phyloP scores from a whole-genome alignment of 2,888 invertebrate genomes.

The Hirtodrosophila confusa region DNA sequence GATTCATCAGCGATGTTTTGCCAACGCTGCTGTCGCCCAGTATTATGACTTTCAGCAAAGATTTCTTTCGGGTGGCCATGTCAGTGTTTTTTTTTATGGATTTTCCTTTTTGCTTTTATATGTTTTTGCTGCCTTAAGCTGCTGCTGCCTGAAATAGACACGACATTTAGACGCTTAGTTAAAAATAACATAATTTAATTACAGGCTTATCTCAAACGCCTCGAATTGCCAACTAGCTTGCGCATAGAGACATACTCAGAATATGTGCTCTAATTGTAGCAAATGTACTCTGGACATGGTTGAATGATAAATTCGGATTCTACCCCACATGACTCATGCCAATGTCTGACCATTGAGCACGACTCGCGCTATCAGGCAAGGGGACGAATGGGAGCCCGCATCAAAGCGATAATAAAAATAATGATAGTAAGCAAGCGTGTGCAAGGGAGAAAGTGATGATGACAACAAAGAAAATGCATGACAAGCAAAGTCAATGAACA shows the following conservation, averaged over 20 bases:
- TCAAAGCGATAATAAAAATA: constrained; percentile 54
- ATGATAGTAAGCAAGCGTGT: constrained; percentile 37
- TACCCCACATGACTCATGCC: constrained; percentile 39
- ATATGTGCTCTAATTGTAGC: constrained; percentile 18
- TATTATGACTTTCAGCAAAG: constrained; percentile 98
- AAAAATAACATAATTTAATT: constrained; percentile 44
- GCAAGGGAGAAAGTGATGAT: constrained; percentile 57
- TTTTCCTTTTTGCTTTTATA: constrained; percentile 17
- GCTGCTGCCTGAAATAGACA: constrained; percentile 34
- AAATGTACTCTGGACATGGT: constrained; percentile 5
- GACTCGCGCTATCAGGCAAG: constrained; percentile 12
- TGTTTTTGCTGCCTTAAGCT: constrained; percentile 22
- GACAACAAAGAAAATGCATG: constrained; percentile 32
- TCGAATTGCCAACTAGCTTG: constrained; percentile 16
- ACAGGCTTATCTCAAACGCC: constrained; percentile 29
- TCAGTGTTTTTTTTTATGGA: constrained; percentile 58
- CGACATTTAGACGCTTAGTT: constrained; percentile 2
- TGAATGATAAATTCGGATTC: constrained; percentile 33
- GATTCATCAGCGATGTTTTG: constrained; percentile 99
- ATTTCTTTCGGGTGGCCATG: constrained; percentile 98
- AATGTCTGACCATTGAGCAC: constrained; percentile 47
- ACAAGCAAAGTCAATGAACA: constrained; percentile 31
- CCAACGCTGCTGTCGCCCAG: constrained; percentile 99
- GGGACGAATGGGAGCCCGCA: constrained; percentile 46
- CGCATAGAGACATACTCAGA: constrained; percentile 5